A percentile compares a stretch with the other conserved stretches of the same genome.
phyloP scores from a whole-genome alignment of 2,113 vertebrate genomes.

The Corythornis cristatus region DNA sequence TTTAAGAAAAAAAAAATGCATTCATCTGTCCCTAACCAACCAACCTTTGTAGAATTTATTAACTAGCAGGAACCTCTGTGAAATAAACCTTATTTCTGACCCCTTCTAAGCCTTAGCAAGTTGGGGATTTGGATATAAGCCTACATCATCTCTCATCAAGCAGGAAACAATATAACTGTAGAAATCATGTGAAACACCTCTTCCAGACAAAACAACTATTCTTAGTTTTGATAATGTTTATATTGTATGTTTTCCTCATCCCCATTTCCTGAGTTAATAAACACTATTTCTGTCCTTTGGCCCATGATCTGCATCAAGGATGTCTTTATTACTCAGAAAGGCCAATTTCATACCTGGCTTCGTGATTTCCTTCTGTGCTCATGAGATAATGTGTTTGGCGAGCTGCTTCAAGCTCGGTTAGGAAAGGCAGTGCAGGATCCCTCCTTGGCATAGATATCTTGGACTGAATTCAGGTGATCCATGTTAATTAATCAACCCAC shows the following conservation, averaged over 20 bases:
- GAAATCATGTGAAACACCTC: conserved; percentile 5
- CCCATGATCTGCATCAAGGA: not conserved
- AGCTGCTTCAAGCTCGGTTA: not conserved
- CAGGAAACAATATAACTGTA: conserved; percentile 35
- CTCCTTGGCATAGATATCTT: conserved; percentile 27
- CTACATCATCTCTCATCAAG: conserved; percentile 11
- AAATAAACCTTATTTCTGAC: conserved; percentile 14
- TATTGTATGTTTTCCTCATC: not conserved
- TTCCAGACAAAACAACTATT: conserved; percentile 41
- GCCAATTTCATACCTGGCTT: not conserved
- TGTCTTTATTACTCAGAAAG: not conserved
- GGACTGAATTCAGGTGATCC: conserved; percentile 29
- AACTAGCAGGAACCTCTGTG: not conserved
- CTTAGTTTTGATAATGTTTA: conserved; percentile 19
- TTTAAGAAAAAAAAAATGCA: not conserved
- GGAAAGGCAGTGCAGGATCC: not conserved
- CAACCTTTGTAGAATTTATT: not conserved
- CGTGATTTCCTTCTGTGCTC: not conserved
- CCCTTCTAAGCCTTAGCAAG: not conserved
- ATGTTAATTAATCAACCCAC: conserved; percentile 51
- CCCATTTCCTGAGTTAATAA: not conserved
- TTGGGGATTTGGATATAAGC: not conserved
- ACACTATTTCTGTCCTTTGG: not conserved
- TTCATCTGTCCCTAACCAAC: not conserved
- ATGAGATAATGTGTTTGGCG: not conserved